phyloP scores from a whole-genome alignment of 2,113 vertebrate species.

The Pontoporia blainvillei region DNA sequence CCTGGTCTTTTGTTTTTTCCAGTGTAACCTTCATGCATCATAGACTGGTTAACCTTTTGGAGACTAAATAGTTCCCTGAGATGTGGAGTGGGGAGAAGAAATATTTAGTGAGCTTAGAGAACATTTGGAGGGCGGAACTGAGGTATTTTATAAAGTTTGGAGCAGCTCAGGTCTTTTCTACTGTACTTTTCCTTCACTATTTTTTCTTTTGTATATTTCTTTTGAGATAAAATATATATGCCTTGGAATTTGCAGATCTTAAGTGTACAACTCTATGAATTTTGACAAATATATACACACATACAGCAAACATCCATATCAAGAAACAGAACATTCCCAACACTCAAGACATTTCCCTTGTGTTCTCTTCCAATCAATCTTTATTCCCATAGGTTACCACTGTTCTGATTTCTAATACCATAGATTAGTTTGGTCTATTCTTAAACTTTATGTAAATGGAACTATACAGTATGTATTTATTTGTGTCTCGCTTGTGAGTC shows the following conservation, averaged over 20 bases:
- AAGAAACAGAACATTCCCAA: not conserved
- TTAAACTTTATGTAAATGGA: constrained; percentile 14
- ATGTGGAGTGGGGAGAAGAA: not conserved
- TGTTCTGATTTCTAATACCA: not conserved
- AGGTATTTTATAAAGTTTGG: not conserved
- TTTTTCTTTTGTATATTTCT: not conserved
- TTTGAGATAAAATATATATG: constrained; percentile 1
- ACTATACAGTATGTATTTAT: not conserved
- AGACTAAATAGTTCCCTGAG: not conserved
- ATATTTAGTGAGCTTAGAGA: not conserved
- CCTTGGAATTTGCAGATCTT: not conserved
- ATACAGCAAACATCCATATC: not conserved
- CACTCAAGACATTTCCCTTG: not conserved
- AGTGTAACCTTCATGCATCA: not conserved
- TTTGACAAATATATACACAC: not conserved
- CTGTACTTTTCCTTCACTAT: not conserved
- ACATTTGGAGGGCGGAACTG: not conserved
- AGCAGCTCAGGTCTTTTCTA: not conserved
- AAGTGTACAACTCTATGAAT: not conserved
- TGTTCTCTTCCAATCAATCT: not conserved
- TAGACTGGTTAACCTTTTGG: not conserved
- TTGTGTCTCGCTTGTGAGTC: constrained; percentile 37
- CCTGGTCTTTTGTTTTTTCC: not conserved
- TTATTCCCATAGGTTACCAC: not conserved
- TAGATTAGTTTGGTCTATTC: not conserved